phyloP scores from a whole-genome alignment of 2,888 invertebrate genomes.

The Leptarthrus brevirostris region DNA sequence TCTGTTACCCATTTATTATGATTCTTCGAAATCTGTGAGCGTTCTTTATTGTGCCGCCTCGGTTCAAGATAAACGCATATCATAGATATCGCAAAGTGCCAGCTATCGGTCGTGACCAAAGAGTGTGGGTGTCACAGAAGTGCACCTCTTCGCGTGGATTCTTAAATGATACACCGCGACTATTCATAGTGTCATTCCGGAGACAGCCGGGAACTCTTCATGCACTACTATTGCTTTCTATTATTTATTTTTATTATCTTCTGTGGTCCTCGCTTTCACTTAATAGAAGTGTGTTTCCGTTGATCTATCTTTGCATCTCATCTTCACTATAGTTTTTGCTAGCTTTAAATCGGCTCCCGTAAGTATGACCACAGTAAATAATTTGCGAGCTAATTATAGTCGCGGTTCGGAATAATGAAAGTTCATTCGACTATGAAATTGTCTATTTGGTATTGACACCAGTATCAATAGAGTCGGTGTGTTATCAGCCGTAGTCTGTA shows the following conservation, averaged over 20 bases:
- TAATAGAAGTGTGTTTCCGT: background rate
- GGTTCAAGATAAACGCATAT: background rate
- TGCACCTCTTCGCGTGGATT: constrained; percentile 29
- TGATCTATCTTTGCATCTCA: background rate
- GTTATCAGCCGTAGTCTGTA: background rate
- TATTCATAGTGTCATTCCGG: constrained; percentile 2
- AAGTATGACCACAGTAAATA: constrained; percentile 9
- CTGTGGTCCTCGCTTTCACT: constrained; percentile 12
- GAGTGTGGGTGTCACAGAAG: constrained; percentile 16
- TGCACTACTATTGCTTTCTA: background rate
- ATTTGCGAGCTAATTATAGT: constrained; percentile 34
- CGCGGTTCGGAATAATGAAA: constrained; percentile 23
- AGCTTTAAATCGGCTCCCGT: background rate
- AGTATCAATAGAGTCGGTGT: background rate
- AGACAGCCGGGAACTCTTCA: too few relatives aligned
- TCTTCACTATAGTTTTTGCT: background rate
- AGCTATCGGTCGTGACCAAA: background rate
- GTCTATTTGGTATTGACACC: constrained; percentile 3
- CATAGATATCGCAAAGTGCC: constrained; percentile 3
- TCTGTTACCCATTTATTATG: too few relatives aligned
- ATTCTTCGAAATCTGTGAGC: too few relatives aligned
- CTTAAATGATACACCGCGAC: constrained; percentile 15
- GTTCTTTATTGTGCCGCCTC: too few relatives aligned
- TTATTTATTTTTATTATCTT: constrained; percentile 29
- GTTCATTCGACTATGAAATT: constrained; percentile 6